These are phyloP conservation scores for Plecturocebus donacophilus DNA, from an alignment of 2,113 vertebrate species.

Conservation along the genomic window DNA sequence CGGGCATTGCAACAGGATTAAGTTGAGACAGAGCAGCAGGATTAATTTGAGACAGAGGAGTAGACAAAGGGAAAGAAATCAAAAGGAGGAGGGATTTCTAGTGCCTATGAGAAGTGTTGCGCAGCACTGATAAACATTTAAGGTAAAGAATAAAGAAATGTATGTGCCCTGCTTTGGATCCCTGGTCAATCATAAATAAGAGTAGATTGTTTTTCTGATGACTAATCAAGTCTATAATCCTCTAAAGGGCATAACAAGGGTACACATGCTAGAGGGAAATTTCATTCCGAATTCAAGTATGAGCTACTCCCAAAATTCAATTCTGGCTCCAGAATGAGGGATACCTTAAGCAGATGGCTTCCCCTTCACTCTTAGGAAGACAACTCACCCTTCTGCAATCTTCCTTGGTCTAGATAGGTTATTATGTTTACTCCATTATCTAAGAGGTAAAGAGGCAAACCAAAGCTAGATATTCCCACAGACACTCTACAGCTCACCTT, in stretches of 20 bases:
- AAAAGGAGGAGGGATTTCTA: not conserved
- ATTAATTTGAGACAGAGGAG: not conserved
- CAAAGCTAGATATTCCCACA: not conserved
- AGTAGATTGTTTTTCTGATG: not conserved
- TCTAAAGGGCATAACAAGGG: not conserved
- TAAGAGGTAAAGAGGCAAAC: not conserved
- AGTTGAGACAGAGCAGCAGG: not conserved
- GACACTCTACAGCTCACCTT: not conserved
- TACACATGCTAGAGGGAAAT: not conserved
- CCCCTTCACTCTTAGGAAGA: not conserved
- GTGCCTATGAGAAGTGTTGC: not conserved
- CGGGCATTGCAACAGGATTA: not conserved
- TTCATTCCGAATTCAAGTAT: not conserved
- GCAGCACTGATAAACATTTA: not conserved
- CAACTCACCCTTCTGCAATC: not conserved
- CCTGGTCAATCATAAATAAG: not conserved
- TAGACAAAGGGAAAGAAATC: not conserved
- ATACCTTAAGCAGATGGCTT: not conserved
- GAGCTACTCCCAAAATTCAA: not conserved
- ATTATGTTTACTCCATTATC: not conserved
- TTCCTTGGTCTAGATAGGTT: not conserved
- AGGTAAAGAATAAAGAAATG: not conserved
- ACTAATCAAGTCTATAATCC: not conserved
- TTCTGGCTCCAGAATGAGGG: not conserved
- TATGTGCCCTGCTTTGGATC: not conserved